Conservation (phyloP, 2,888 invertebrate genomes). For the Noctua fimbriata region DNA sequence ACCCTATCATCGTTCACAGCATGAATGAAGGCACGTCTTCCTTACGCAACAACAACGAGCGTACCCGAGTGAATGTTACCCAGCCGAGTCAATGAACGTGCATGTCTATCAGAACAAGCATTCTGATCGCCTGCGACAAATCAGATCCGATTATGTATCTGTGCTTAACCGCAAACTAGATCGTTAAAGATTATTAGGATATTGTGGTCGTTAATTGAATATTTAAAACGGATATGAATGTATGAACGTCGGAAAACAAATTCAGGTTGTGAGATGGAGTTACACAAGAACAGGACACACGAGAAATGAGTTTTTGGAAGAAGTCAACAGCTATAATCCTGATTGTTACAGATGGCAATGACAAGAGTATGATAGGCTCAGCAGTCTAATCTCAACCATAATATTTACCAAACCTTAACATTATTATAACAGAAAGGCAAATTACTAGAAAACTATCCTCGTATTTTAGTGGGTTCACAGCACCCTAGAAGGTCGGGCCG, state of each 20-base stretch:
- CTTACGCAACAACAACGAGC: slow-evolving; percentile 21
- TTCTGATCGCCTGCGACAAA: slow-evolving; percentile 41
- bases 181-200: background rate
- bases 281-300: background rate
- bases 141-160: slow-evolving; percentile 25
- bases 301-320: background rate
- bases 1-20: slow-evolving; percentile 12
- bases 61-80: slow-evolving; percentile 40
- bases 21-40: slow-evolving; percentile 48
- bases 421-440: background rate
- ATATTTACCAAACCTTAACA: background rate
- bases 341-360: background rate
- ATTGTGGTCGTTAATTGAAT: background rate
- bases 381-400: background rate
- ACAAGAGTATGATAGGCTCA: background rate
- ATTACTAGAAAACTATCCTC: background rate
- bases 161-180: slow-evolving; percentile 3
- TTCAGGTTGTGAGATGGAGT: background rate
- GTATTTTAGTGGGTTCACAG: background rate
- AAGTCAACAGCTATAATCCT: background rate
- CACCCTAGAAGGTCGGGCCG: background rate
- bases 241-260: background rate
- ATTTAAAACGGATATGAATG: background rate
- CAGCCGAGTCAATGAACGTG: slow-evolving; percentile 20
- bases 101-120: slow-evolving; percentile 17